Evolutionary conservation across 2,888 invertebrate species (phyloP).

Genomic region (Lydus trimaculatus): DNA sequence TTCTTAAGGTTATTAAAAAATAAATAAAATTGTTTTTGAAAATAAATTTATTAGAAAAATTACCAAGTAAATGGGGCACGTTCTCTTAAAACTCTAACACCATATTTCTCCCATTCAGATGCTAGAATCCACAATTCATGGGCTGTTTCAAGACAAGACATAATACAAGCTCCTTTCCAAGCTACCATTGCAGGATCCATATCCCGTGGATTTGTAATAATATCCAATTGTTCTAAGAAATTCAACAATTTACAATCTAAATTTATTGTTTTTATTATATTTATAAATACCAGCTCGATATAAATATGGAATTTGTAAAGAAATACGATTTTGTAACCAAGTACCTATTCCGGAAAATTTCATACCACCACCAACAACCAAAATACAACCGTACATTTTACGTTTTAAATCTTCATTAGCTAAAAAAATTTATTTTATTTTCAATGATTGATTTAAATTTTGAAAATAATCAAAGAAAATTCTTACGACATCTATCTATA

Average conservation of each 20-base stretch:
- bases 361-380: constrained; percentile 91
- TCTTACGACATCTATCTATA: constrained; percentile 85
- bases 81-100: constrained; percentile 86
- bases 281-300: constrained; percentile 68
- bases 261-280: background rate
- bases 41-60: constrained; percentile 10
- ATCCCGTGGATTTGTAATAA: constrained; percentile 89
- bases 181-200: constrained; percentile 89
- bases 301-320: constrained; percentile 81
- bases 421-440: constrained; percentile 44
- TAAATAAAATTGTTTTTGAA: constrained; percentile 4
- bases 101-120: constrained; percentile 85
- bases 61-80: constrained; percentile 92
- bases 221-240: constrained; percentile 78
- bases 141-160: constrained; percentile 92
- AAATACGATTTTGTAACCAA: constrained; percentile 89
- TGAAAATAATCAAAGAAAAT: background rate
- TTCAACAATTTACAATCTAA: background rate
- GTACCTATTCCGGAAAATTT: constrained; percentile 84
- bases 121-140: constrained; percentile 91
- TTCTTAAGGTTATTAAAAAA: background rate
- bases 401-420: constrained; percentile 87
- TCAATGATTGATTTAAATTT: background rate
- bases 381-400: constrained; percentile 92
- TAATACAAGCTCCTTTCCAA: constrained; percentile 95